Evolutionary conservation across 2,888 invertebrate genomes (phyloP).

Genomic region (Sinohyriopsis cumingii): DNA sequence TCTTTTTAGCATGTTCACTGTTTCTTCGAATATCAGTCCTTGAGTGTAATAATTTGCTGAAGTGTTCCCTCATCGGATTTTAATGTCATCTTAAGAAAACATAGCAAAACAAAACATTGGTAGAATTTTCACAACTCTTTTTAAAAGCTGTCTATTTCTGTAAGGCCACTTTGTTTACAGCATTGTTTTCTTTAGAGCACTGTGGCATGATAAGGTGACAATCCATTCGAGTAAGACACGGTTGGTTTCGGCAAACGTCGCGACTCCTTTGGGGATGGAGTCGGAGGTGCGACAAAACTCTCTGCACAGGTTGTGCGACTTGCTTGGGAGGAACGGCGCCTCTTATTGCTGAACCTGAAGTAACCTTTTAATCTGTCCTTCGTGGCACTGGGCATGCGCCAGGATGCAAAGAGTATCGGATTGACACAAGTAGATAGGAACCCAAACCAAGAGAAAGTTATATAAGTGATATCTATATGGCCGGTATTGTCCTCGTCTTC

Average conservation of each 20-base stretch:
- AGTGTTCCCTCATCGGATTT: no score
- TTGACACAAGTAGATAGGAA: slow-evolving; percentile 81
- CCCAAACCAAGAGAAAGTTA: slow-evolving; percentile 81
- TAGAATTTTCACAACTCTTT: no score
- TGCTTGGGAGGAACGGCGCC: slow-evolving; percentile 32
- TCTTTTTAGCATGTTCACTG: no score
- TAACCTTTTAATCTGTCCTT: slow-evolving; percentile 66
- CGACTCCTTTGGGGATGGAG: slow-evolving; percentile 31
- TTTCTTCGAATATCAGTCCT: no score
- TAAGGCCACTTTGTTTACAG: no score
- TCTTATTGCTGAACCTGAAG: slow-evolving; percentile 63
- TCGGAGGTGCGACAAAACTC: slow-evolving; percentile 19
- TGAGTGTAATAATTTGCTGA: no score
- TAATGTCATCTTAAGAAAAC: no score
- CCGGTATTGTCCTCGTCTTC: slow-evolving; percentile 82
- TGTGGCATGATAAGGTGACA: slow-evolving; percentile 10
- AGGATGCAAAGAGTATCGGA: slow-evolving; percentile 79
- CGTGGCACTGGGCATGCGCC: slow-evolving; percentile 75
- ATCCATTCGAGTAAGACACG: slow-evolving; percentile 9
- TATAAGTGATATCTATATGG: slow-evolving; percentile 81
- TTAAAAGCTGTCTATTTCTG: no score
- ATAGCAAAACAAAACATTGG: no score
- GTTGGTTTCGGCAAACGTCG: slow-evolving; percentile 15
- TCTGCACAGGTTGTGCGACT: slow-evolving; percentile 31
- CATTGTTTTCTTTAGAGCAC: no score